Base-by-base conservation (phyloP, 1,140 invertebrate species). In the Asbolus verrucosus region DNA sequence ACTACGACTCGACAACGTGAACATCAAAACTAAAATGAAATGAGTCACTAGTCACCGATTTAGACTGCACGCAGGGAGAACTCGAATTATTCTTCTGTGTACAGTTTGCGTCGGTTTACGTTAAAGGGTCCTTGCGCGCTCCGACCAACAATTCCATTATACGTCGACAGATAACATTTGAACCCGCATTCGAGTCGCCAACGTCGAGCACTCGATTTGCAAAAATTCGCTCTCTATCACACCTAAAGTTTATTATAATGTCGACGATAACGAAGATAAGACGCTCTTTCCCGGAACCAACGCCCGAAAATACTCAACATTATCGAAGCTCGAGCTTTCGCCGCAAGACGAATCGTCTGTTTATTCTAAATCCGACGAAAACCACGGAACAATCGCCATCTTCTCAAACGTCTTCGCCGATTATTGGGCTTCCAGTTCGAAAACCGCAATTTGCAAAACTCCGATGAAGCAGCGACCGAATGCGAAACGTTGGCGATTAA, bases 21-120 rank as follows among this genome's bases (percentile, higher is more conserved):
- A 63, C 59, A 68, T 72, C 70, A 72, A 68, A 73, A 73, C 71
- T 73, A 50, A 65, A 69, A 62, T 65, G 66, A 69, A 73, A 73
- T 73, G 71, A 73, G 62, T 73, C 71, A 73, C 65, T 65, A 59
- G 62, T 65, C 67, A 73, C 71, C 43, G 60, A 73, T 70, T 70
- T 73, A 73, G 68, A 73, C 69, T 73, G 71, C 67, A 72, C 59
- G 67, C 54, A 69, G 54, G 67, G 67, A 69, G 54, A 41, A 41
- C 9, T 24, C 19, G 21, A 54, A 54, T 54, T 54, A 54, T 54
- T 54, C 46, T 54, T 54, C 21, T 1, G 46, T 54, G 46, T 54
- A 54, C 46, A 9, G 46, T 54, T 50, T 36, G 33, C 33, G 33
- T 36, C 33, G 33, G 33, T 36, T 50, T 67, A 65, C 36, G 46